Percentiles rank a stretch among this genome's conserved stretches.
phyloP scores from a whole-genome alignment of 2,113 vertebrate genomes.

The Pongo pygmaeus region DNA sequence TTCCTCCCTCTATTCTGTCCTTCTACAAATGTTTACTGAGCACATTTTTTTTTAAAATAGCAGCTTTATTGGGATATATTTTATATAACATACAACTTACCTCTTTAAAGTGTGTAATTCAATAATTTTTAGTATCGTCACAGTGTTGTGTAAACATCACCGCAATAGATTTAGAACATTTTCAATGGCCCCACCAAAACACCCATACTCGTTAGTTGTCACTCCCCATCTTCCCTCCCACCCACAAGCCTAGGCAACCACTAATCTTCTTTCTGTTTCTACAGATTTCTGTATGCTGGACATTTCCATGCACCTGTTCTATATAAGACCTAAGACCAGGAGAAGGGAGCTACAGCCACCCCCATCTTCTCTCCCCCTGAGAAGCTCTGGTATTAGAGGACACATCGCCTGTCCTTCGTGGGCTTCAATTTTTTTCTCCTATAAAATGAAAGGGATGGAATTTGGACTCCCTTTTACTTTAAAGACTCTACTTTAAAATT shows the following conservation, averaged over 20 bases:
- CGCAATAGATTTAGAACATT: background rate
- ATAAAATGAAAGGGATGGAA: background rate
- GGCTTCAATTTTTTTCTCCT: background rate
- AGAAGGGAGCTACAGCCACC: rapidly evolving
- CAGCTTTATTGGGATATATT: background rate
- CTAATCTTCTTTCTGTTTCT: background rate
- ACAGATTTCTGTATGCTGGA: background rate
- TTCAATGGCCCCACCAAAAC: too few relatives aligned
- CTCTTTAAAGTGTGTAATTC: background rate
- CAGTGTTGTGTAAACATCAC: background rate
- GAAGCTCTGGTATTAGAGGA: background rate
- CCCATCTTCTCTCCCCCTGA: background rate
- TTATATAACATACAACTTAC: background rate
- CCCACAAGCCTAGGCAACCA: background rate
- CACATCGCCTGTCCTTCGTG: rapidly evolving
- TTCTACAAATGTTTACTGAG: background rate
- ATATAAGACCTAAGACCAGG: background rate
- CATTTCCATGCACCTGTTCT: background rate
- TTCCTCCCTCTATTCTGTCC: background rate
- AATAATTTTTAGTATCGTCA: background rate
- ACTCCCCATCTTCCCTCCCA: background rate
- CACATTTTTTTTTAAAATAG: background rate
- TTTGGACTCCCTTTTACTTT: background rate
- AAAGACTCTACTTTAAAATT: slow-evolving; percentile 14
- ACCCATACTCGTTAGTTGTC: background rate